Evolutionary conservation across 2,888 invertebrate genomes (phyloP), one percentile per base, ranked within the genome.

Genomic region (Reticulitermes lucifugus): DNA sequence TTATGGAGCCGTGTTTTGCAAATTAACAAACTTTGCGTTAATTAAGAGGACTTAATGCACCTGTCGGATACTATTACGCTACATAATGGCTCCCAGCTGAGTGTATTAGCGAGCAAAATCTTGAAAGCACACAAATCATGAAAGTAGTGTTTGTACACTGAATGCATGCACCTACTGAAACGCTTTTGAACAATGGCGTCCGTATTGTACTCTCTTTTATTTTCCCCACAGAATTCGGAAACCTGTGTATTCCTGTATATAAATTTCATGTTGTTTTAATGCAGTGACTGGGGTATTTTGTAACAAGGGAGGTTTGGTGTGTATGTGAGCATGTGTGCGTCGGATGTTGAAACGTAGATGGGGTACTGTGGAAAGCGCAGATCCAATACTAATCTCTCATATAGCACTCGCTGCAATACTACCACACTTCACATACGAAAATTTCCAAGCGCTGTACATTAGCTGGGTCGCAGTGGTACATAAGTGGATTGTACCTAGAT

Each of bases 101-200:
- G 70, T 70, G 25, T 41, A 73, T 73, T 73, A 73, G 14, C 25
- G 22, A 41, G 14, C 18, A 21, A 18, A 21, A 21, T 41, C 73
- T 73, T 73, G 29, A 73, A 73, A 73, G 25, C 73, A n/a, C 41
- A 73, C 73, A 71, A 29, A 73, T 73, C 73, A 73, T 35, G 70
- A 25, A 70, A 25, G 25, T 25, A 25, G n/a, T 25, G 25, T 14
- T 70, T 18, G 18, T 18, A 55, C 55, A 18, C 55, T 18, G 18
- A 70, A 29, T 70, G 10, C 14, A 25, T 70, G 7, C 41, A 1
- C 0, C 41, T 41, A 29, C 21, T 29, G 6, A 73, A 73, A 41
- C 73, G 41, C 41, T 29, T 25, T 14, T 29, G 70, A 70, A 25
- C 70, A n/a, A 25, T 41, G 41, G 18, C 29, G 18, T 14, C 73